A percentile compares a stretch with the other conserved stretches of the same genome.
Conservation (phyloP, 2,113 vertebrate genomes). For the Pandion haliaetus region DNA sequence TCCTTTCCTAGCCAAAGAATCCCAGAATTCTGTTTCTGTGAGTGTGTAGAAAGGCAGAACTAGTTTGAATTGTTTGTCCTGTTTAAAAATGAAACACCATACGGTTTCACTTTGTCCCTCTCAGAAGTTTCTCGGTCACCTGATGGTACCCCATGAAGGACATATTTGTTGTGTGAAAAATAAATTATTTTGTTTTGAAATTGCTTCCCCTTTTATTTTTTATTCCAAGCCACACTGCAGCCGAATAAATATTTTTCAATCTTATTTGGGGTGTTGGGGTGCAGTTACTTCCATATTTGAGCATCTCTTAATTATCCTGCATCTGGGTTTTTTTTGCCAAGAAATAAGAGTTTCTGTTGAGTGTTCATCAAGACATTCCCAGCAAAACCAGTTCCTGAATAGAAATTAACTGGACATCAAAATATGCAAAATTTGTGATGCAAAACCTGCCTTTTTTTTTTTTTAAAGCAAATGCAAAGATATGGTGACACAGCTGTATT, state of each 20-base stretch:
- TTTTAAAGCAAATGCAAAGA: not conserved
- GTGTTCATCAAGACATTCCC: not conserved
- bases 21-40: not conserved
- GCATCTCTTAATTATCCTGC: not conserved
- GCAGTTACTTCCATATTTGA: not conserved
- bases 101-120: not conserved
- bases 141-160: not conserved
- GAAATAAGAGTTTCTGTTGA: not conserved
- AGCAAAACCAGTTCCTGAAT: not conserved
- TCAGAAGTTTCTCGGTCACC: not conserved
- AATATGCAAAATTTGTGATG: not conserved
- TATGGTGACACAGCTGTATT: not conserved
- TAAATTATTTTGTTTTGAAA: not conserved
- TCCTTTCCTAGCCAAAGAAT: not conserved
- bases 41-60: not conserved
- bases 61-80: not conserved
- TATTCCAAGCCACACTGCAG: not conserved
- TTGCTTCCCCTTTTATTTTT: not conserved
- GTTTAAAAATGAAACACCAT: not conserved
- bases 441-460: not conserved
- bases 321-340: not conserved
- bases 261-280: not conserved
- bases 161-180: not conserved
- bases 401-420: not conserved
- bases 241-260: not conserved